Evolutionary conservation across 2,113 vertebrate species (phyloP), one percentile per base, ranked within the genome.

Genomic region (Blennius ocellaris): DNA sequence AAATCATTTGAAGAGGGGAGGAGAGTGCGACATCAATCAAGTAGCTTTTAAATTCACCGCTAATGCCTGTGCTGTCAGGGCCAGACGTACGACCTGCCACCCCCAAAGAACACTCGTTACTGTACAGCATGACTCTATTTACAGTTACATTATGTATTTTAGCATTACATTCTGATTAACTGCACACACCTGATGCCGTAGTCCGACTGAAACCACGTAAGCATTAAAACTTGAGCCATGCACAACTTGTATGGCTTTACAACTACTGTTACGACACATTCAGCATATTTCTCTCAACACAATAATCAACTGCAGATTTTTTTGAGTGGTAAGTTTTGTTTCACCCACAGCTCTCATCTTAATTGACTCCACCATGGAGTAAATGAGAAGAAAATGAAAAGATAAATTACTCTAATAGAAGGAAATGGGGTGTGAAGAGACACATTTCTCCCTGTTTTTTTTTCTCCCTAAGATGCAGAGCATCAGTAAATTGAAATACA

Each of bases 381-480:
- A 87, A 90, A 90, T 90, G 90, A 88, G 90, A 87, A 88, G 82
- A 91, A 89, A 92, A 90, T 90, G 82, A 90, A 91, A 89, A 90
- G 86, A 92, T 87, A 84, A 88, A 91, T 90, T 45, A 86, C 88
- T 74, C 78, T 90, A 92, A 92, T 92, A 87, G 87, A 88, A 78
- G 81, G 84, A 90, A 90, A 92, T 91, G 88, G 83, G 89, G 87
- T 80, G 88, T 92, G 91, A 88, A 87, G 80, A 88, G 59, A 88
- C 58, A 88, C 81, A 87, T 86, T 90, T 76, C 76, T 80, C 62
- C 38, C 45, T 67, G 71, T 86, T 81, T 84, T 87, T 86, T 87
- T 54, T 47, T 81, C 82, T 87, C 85, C 86, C 57, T 47, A 47
- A 58, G 73, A 85, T 76, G 82, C 67, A 56, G 66, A 48, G 60